Conservation (phyloP, 1,140 invertebrate species). For the Ceratoteleas bidentatus region DNA sequence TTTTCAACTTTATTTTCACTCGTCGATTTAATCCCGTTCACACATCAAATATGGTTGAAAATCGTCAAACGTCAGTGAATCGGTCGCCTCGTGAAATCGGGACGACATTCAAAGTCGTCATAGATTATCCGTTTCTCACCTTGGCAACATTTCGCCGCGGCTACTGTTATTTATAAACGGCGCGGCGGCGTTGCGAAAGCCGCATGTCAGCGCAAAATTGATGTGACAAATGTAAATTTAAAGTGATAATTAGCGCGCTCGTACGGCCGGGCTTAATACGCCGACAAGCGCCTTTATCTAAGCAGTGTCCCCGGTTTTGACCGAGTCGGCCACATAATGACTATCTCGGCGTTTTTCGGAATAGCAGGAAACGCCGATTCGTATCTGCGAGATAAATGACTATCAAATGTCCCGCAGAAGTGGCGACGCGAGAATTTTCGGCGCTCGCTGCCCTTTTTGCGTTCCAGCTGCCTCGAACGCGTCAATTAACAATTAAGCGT, state of each 20-base stretch:
- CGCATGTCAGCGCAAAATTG: conserved; percentile 38
- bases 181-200: conserved; percentile 23
- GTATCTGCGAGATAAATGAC: conserved; percentile 65
- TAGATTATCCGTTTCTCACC: conserved; percentile 60
- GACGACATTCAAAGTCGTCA: background rate
- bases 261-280: conserved; percentile 49
- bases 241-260: conserved; percentile 62
- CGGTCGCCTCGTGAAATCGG: too few species aligned
- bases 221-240: conserved; percentile 65
- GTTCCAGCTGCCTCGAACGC: conserved; percentile 39
- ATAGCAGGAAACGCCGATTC: conserved; percentile 67
- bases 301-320: conserved; percentile 46
- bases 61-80: too few species aligned
- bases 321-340: conserved; percentile 59
- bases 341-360: conserved; percentile 62
- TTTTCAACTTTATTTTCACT: too few species aligned
- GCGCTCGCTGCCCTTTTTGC: conserved; percentile 32
- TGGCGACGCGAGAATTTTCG: conserved; percentile 39
- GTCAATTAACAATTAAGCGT: conserved; percentile 41
- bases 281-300: conserved; percentile 49
- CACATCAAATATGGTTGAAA: too few species aligned
- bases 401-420: conserved; percentile 52
- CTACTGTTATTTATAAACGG: conserved; percentile 62
- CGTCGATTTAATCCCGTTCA: too few species aligned
- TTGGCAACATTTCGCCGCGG: conserved; percentile 24